A percentile compares a stretch with the other conserved stretches of the same genome.
These are phyloP conservation scores for Tipula helvola DNA, from an alignment of 2,888 invertebrate genomes.

Conservation along the genomic window DNA sequence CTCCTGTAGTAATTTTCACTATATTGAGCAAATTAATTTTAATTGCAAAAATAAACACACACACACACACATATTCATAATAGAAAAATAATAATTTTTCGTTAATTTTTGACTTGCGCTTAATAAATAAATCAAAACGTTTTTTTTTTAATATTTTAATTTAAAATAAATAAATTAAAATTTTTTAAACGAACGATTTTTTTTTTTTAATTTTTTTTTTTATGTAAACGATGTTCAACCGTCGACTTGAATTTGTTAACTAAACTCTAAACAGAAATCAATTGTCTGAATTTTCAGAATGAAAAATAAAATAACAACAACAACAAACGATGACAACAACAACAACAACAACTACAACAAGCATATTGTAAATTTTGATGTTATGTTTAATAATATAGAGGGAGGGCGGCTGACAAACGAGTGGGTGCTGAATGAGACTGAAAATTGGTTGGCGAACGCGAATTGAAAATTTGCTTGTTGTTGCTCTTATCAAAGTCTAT, in stretches of 20 bases:
- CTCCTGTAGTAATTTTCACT: not conserved
- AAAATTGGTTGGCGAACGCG: not conserved
- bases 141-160: not conserved
- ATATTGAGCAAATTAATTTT: not conserved
- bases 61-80: not conserved
- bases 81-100: not conserved
- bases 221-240: not conserved
- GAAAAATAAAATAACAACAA: slow-evolving; percentile 4
- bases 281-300: not conserved
- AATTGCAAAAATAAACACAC: not conserved
- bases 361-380: not conserved
- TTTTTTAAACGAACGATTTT: not conserved
- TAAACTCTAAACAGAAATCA: not conserved
- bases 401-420: not conserved
- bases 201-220: not conserved
- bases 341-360: not conserved
- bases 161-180: not conserved
- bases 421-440: not conserved
- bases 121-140: not conserved
- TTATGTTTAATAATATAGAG: not conserved
- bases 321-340: not conserved
- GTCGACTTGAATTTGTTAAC: slow-evolving; percentile 5
- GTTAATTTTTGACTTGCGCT: not conserved
- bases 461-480: not conserved
- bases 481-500: not conserved